phyloP scores from a whole-genome alignment of 2,888 invertebrate genomes.

The Pyrrhosoma nymphula region DNA sequence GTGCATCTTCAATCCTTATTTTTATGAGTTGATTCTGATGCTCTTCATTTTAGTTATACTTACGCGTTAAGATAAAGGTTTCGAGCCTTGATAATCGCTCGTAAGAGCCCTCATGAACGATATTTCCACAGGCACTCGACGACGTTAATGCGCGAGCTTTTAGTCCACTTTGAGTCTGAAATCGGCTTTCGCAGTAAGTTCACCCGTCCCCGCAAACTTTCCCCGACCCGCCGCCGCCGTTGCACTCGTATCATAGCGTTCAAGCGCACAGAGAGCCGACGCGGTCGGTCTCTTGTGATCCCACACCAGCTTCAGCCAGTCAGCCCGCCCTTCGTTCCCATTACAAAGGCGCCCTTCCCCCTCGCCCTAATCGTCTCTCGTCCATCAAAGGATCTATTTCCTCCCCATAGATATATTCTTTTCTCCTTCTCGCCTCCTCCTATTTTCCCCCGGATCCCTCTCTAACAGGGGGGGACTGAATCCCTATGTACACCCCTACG shows the following conservation, averaged over 20 bases:
- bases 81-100: no score
- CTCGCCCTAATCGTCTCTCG: background rate
- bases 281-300: background rate
- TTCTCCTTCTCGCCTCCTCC: background rate
- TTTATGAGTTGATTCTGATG: no score
- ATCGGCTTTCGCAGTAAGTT: background rate
- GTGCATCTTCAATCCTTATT: no score
- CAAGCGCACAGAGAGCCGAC: background rate
- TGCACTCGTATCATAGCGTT: background rate
- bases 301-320: background rate
- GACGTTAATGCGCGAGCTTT: background rate
- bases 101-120: no score
- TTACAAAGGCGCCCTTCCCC: background rate
- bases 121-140: background rate
- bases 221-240: no score
- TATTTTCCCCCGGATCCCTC: background rate
- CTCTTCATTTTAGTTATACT: no score
- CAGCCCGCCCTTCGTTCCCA: background rate
- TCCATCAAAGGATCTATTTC: conserved; percentile 18
- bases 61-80: no score
- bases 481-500: background rate
- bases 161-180: background rate
- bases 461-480: background rate
- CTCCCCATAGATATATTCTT: background rate
- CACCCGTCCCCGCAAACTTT: background rate